phyloP scores from a whole-genome alignment of 1,140 invertebrate genomes.

The Helicoverpa zea region DNA sequence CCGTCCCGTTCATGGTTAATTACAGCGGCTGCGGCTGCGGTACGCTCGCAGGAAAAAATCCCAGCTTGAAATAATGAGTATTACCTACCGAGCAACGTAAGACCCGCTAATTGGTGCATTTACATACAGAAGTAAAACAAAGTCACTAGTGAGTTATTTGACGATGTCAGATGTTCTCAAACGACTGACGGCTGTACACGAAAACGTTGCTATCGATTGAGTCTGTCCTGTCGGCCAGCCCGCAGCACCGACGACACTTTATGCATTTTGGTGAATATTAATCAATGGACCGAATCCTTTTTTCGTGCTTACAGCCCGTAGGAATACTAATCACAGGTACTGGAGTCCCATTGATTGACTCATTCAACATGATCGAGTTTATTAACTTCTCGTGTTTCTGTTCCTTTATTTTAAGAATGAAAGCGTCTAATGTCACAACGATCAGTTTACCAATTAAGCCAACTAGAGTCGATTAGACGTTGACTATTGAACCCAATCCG shows the following conservation, averaged over 20 bases:
- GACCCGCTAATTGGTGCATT: conserved; percentile 84
- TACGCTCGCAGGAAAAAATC: conserved; percentile 74
- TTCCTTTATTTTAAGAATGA: background rate
- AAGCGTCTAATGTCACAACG: conserved; percentile 46
- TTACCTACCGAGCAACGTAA: conserved; percentile 79
- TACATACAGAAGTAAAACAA: conserved; percentile 84
- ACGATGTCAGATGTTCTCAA: conserved; percentile 67
- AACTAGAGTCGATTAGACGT: conserved; percentile 52
- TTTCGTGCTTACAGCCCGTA: conserved; percentile 20
- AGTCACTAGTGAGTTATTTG: conserved; percentile 79
- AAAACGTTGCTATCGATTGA: conserved; percentile 20
- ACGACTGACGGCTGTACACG: conserved; percentile 33
- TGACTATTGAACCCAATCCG: conserved; percentile 50
- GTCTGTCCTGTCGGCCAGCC: conserved; percentile 7
- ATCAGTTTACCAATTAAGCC: conserved; percentile 61
- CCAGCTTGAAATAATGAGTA: conserved; percentile 83
- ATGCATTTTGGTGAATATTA: conserved; percentile 46
- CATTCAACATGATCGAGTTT: background rate
- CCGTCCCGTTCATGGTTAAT: conserved; percentile 82
- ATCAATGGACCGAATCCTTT: conserved; percentile 35
- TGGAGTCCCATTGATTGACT: conserved; percentile 17
- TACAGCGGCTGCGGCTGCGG: conserved; percentile 69
- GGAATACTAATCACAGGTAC: background rate
- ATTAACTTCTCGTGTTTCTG: conserved; percentile 4
- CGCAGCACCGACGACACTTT: conserved; percentile 32